Evolutionary conservation across 2,113 vertebrate species (phyloP), one percentile per base, ranked within the genome.

Genomic region (Pipa parva): DNA sequence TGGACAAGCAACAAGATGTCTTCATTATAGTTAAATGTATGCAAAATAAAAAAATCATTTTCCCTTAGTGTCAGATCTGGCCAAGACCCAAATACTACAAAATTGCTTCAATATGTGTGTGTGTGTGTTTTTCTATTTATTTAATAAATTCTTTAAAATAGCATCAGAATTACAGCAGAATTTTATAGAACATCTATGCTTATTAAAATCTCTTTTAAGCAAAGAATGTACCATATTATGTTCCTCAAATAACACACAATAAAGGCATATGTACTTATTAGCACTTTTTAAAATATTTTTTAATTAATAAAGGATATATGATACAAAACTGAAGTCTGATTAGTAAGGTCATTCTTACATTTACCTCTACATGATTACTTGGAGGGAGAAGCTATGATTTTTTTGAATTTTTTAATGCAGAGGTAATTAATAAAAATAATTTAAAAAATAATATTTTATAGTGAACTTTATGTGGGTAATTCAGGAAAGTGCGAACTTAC

Each of bases 31-130:
- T 7, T 52, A 4, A 49, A 49, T 22, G 21, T 22, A 52, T 52
- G 27, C 4, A 9, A 52, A 52, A 24, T 27, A 26, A 36, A 36
- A 21, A 50, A 50, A 50, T 22, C 5, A 21, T 21, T 21, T 50
- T 50, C 10, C 17, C 18, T 22, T 24, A 24, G 48, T 50, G 48
- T 50, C 22, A 50, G 48, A 21, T 50, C 48, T 50, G 48, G 48
- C 48, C 2, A 22, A 50, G 21, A 22, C 48, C 48, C 48, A 50
- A 9, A 17, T 10, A 50, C 22, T 50, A 21, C 22, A 50, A 50
- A 24, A 50, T 50, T 50, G 18, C 48, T 50, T 50, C 48, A 50
- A 50, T 50, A 50, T 50, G 48, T 50, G 8, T n/a, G 18, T 46
- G 17, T 46, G 11, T 46, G 10, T 31, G 5, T 31, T 31, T 31